These are phyloP conservation scores for Vipera ursinii DNA, from an alignment of 2,797 vertebrate species.

Conservation along the genomic window DNA sequence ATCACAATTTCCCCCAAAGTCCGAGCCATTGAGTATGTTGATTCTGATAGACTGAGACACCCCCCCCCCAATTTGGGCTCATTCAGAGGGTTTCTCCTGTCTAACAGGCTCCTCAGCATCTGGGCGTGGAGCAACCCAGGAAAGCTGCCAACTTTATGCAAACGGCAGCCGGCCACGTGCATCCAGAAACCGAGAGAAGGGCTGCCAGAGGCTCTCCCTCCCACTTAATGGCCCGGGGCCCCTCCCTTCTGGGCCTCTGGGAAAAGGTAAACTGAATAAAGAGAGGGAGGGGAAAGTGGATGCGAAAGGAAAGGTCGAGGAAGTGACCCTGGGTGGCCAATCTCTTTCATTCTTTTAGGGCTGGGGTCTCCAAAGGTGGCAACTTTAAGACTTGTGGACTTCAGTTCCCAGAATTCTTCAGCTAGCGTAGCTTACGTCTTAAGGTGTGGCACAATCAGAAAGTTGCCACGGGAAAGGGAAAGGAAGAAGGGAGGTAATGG, in stretches of 20 bases:
- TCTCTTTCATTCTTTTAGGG: not conserved
- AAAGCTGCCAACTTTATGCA: not conserved
- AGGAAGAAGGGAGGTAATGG: not conserved
- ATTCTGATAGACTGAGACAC: not conserved
- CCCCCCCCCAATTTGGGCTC: not conserved
- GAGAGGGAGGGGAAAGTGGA: not conserved
- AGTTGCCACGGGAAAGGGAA: not conserved
- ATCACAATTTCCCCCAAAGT: not conserved
- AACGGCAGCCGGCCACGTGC: not conserved
- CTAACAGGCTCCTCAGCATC: not conserved
- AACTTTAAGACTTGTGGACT: too few species aligned
- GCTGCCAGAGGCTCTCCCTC: not conserved
- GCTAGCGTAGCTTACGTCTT: too few species aligned
- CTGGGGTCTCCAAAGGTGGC: too few species aligned
- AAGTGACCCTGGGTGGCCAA: not conserved
- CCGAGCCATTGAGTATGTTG: not conserved
- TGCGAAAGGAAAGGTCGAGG: not conserved
- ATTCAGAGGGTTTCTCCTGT: not conserved
- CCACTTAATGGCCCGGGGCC: not conserved
- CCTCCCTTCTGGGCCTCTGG: not conserved
- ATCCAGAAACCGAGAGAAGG: not conserved
- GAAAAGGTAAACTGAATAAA: not conserved
- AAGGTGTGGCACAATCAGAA: too few species aligned
- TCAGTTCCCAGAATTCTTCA: too few species aligned
- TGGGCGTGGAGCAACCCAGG: not conserved